Evolutionary conservation across 2,888 invertebrate species (phyloP).

Genomic region (Pollenia angustigena): DNA sequence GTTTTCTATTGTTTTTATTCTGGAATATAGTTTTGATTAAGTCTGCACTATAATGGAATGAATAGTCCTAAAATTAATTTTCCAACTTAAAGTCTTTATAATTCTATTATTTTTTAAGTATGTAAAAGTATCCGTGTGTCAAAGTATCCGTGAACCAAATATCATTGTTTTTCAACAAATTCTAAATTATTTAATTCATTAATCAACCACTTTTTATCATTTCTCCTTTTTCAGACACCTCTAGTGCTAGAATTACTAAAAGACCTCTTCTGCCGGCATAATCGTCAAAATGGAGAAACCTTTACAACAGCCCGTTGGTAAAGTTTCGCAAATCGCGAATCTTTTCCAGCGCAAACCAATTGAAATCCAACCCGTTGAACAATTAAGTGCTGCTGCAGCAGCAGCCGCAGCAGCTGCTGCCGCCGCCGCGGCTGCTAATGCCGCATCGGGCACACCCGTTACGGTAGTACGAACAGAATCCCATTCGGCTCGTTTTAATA

Average conservation of each 20-base stretch:
- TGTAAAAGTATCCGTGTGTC: too few species aligned
- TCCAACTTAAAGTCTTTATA: too few species aligned
- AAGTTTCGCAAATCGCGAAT: slow-evolving; percentile 96
- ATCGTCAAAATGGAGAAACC: slow-evolving; percentile 86
- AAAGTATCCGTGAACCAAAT: too few species aligned
- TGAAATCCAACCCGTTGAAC: slow-evolving; percentile 84
- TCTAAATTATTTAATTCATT: not conserved
- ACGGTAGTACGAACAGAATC: slow-evolving; percentile 94
- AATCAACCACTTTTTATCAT: slow-evolving; percentile 14
- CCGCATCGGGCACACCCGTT: slow-evolving; percentile 85
- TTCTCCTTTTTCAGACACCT: slow-evolving; percentile 75
- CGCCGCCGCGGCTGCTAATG: slow-evolving; percentile 75
- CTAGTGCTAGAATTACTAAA: slow-evolving; percentile 38
- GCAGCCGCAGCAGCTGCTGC: slow-evolving; percentile 81
- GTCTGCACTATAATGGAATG: too few species aligned
- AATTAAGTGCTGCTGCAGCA: slow-evolving; percentile 81
- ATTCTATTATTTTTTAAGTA: too few species aligned
- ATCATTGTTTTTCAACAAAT: too few species aligned
- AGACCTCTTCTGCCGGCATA: slow-evolving; percentile 31
- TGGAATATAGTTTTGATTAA: too few species aligned
- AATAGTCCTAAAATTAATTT: too few species aligned
- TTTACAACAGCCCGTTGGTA: slow-evolving; percentile 86
- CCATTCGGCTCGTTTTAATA: slow-evolving; percentile 95
- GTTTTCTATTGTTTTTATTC: too few species aligned
- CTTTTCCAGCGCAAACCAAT: slow-evolving; percentile 92